Evolutionary conservation across 2,113 vertebrate species (phyloP), one percentile per base, ranked within the genome.

Genomic region (Nibea coibor): DNA sequence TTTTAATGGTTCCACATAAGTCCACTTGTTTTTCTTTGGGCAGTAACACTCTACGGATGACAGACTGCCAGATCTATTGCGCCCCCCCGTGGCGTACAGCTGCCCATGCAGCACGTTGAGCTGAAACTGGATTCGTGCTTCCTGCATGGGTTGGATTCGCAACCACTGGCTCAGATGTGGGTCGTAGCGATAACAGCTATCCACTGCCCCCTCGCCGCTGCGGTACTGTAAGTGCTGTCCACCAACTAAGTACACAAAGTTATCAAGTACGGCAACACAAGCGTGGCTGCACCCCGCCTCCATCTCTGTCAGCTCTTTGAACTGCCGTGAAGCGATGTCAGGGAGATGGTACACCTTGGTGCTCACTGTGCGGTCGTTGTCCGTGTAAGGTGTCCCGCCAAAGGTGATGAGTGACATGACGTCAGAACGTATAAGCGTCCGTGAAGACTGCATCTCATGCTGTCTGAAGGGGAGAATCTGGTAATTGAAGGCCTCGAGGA

Each of bases 401-500:
- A 99, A 99, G 10, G 98, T 95, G 72, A 98, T 91, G 2, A 99
- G 94, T 0, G 97, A 98, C 28, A 94, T 87, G 5, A 94, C 92
- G 0, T 99, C 97, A 0, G 97, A 98, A 68, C 98, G 97, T 80
- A 98, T 95, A 7, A 92, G 75, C 0, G 98, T 99, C 39, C 98
- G 95, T 0, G 95, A 90, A 0, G 97, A 98, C 86, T 97, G 98
- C 97, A 99, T 98, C 91, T 98, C 97, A 0, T 99, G 98, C 92
- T 99, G 97, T 11, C 98, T 93, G 79, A 98, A 99, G 11, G 98
- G 98, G 80, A 99, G 95, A 84, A 99, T 97, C 92, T 99, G 98
- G 92, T 99, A 99, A 68, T 97, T 99, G 93, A 99, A 99, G 16
- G 98, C 98, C 80, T 99, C 98, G 4, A 99, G 95, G 72, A 99